Base-by-base conservation (phyloP, 2,113 vertebrate genomes). In the Leiothrix lutea region DNA sequence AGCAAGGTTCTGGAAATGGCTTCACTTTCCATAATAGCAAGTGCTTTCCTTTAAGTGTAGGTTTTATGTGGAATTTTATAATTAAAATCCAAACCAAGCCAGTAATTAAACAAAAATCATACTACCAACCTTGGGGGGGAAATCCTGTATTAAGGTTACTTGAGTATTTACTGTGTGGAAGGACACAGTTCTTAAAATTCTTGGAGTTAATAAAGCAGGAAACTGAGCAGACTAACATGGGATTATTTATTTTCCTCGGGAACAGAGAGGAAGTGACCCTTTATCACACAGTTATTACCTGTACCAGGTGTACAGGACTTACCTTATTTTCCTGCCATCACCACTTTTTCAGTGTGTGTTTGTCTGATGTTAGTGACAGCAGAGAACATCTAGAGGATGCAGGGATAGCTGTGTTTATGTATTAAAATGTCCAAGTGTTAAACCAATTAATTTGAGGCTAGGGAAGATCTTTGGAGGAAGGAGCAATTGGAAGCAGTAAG, bases 191-290 rank as follows among this genome's bases (percentile, higher is more conserved):
- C 65, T 93, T 79, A 31, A n/a, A 93, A 81, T 17, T 35, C 14
- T 36, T 42, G 38, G 13, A 44, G 42, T 66, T 85, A 67, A 31
- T 78, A 54, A n/a, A 66, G 50, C 26, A 54, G 50, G 25, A 72
- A 82, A 40, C 12, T 9, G 72, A 79, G 8, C 5, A 28, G 11
- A 5, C 11, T 13, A 13, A 38, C 0, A 0, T 22, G 21, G 24
- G 31, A 18, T 71, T 89, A 4, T 60, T 82, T 47, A 0, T 61
- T 53, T 86, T 62, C 14, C 12, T 11, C 21, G 35, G 38, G 19
- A 60, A 23, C 48, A 44, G 60, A 17, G 53, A 25, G 4, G 25
- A 35, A 54, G 26, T 73, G 50, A 51, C 14, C 31, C 31, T 25
- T 86, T 62, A 5, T 67, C 21, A 17, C 44, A 25, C 35, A 23